Percentiles rank a stretch among this genome's conserved stretches.
phyloP scores from a whole-genome alignment of 1,140 invertebrate genomes.

The Mylabris phalerata region DNA sequence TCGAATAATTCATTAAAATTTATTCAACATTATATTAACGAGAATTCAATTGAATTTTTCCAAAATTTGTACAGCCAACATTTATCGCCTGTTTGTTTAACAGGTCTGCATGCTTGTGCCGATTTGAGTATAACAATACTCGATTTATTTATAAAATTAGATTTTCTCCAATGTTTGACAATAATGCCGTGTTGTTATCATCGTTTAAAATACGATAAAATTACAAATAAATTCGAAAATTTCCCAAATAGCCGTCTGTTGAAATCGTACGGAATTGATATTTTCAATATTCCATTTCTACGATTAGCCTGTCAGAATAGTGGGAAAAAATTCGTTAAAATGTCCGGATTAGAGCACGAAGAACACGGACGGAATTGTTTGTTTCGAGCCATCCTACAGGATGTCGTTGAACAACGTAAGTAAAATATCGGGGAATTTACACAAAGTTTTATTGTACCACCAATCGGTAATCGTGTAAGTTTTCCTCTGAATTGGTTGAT shows the following conservation, averaged over 20 bases:
- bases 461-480: slow-evolving; percentile 36
- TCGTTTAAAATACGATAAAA: slow-evolving; percentile 27
- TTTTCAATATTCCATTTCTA: slow-evolving; percentile 56
- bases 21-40: slow-evolving; percentile 48
- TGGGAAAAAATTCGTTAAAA: slow-evolving; percentile 41
- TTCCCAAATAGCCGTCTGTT: slow-evolving; percentile 56
- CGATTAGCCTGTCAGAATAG: slow-evolving; percentile 57
- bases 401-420: slow-evolving; percentile 51
- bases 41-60: slow-evolving; percentile 39
- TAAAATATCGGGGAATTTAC: slow-evolving; percentile 8
- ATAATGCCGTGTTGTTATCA: slow-evolving; percentile 86
- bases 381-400: slow-evolving; percentile 53
- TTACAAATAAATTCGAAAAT: slow-evolving; percentile 45
- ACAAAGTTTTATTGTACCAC: slow-evolving; percentile 27
- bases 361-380: slow-evolving; percentile 51
- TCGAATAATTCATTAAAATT: slow-evolving; percentile 51
- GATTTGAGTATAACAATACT: slow-evolving; percentile 70
- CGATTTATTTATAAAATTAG: slow-evolving; percentile 60
- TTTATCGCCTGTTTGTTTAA: slow-evolving; percentile 50
- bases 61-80: background rate
- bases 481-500: slow-evolving; percentile 28
- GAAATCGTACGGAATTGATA: slow-evolving; percentile 40
- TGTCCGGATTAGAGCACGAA: slow-evolving; percentile 42
- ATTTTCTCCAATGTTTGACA: slow-evolving; percentile 51
- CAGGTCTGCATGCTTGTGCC: slow-evolving; percentile 77